These are phyloP conservation scores for Plectrocnemia conspersa DNA, from an alignment of 1,140 invertebrate genomes.

Conservation along the genomic window DNA sequence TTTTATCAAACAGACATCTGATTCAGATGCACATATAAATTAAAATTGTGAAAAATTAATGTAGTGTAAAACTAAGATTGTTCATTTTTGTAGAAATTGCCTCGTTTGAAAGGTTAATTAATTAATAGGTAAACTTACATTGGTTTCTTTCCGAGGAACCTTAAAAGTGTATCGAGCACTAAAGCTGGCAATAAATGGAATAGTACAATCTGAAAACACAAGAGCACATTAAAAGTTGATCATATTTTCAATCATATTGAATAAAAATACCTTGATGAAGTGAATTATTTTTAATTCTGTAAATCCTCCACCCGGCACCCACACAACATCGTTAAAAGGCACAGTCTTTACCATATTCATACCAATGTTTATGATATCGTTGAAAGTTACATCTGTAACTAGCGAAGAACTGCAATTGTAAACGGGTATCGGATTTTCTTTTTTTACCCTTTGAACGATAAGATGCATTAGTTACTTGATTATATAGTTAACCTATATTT, in stretches of 20 bases:
- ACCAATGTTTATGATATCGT: constrained; percentile 54
- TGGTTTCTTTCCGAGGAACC: constrained; percentile 60
- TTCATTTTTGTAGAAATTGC: too few relatives aligned
- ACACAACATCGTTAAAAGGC: constrained; percentile 65
- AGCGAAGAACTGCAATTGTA: constrained; percentile 63
- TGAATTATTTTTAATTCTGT: constrained; percentile 49
- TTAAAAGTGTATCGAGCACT: constrained; percentile 59
- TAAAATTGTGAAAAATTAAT: constrained; percentile 2
- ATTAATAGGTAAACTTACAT: constrained; percentile 58
- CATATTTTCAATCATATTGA: too few relatives aligned
- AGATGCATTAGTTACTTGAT: too few relatives aligned
- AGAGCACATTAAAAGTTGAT: background rate
- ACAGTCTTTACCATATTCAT: constrained; percentile 48
- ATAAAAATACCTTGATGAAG: constrained; percentile 55
- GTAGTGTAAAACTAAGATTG: too few relatives aligned
- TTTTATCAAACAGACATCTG: too few relatives aligned
- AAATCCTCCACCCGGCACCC: constrained; percentile 57
- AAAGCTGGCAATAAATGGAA: constrained; percentile 67
- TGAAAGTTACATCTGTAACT: constrained; percentile 65
- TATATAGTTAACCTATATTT: too few relatives aligned
- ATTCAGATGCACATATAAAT: constrained; percentile 3
- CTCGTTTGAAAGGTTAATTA: background rate
- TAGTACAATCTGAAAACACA: constrained; percentile 50
- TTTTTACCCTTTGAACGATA: constrained; percentile 8
- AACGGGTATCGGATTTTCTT: constrained; percentile 50